phyloP scores from a whole-genome alignment of 2,888 invertebrate genomes.

The Mythimna impura region DNA sequence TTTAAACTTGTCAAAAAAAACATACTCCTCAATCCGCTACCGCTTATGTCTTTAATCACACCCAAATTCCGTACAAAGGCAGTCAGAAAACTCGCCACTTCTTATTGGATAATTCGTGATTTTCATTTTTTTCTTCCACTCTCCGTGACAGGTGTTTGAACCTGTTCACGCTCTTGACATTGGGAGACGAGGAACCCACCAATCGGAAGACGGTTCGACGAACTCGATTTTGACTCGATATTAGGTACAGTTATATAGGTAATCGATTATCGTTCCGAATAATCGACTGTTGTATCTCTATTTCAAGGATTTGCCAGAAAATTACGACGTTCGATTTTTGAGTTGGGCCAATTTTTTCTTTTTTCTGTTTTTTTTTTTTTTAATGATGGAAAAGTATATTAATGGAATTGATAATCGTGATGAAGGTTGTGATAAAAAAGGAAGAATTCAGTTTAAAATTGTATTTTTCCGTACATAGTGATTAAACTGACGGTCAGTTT shows the following conservation, averaged over 20 bases:
- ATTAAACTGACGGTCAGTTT: slow-evolving; percentile 28
- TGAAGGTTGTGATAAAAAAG: slow-evolving; percentile 2
- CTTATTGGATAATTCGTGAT: slow-evolving; percentile 90
- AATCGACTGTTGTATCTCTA: slow-evolving; percentile 63
- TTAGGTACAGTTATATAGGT: slow-evolving; percentile 71
- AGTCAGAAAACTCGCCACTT: slow-evolving; percentile 80
- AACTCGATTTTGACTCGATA: slow-evolving; percentile 73
- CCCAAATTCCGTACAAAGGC: slow-evolving; percentile 62
- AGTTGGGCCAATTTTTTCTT: slow-evolving; percentile 31
- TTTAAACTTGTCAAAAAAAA: neutral
- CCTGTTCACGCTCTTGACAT: slow-evolving; percentile 87
- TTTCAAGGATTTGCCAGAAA: slow-evolving; percentile 59
- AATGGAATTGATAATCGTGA: slow-evolving; percentile 12
- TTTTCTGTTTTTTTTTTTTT: slow-evolving; percentile 30
- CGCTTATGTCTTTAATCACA: slow-evolving; percentile 49
- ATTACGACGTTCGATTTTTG: slow-evolving; percentile 60
- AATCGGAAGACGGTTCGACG: slow-evolving; percentile 74
- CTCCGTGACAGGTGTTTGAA: slow-evolving; percentile 85
- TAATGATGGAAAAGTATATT: slow-evolving; percentile 1
- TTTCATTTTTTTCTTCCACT: slow-evolving; percentile 78
- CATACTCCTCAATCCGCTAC: slow-evolving; percentile 57
- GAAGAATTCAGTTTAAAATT: slow-evolving; percentile 24
- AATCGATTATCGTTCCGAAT: slow-evolving; percentile 73
- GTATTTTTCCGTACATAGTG: slow-evolving; percentile 18
- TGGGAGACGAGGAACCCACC: slow-evolving; percentile 71